phyloP scores from a whole-genome alignment of 2,113 vertebrate species.

The Mirounga angustirostris region DNA sequence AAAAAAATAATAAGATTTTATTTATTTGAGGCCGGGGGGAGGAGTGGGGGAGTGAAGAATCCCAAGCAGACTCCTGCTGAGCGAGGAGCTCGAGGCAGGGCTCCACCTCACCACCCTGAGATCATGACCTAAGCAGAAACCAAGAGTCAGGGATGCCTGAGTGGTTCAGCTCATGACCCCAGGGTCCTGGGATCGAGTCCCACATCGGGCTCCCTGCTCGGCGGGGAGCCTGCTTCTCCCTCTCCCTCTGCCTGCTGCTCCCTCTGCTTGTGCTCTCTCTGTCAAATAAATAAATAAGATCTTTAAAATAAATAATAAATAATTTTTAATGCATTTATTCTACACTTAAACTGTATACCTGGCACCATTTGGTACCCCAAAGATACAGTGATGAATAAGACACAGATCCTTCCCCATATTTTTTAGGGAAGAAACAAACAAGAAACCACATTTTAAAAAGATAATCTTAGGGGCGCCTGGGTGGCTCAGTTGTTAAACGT shows the following conservation, averaged over 20 bases:
- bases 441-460: background rate
- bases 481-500: too few species aligned
- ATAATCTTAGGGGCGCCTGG: too few species aligned
- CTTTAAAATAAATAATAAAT: too few species aligned
- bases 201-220: too few species aligned
- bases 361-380: background rate
- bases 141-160: background rate
- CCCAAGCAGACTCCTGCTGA: background rate
- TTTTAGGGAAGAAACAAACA: slow-evolving; percentile 16
- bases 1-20: background rate
- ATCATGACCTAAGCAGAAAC: background rate
- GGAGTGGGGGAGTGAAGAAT: background rate
- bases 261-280: too few species aligned
- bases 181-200: too few species aligned
- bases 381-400: background rate
- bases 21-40: too few species aligned
- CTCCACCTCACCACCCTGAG: background rate
- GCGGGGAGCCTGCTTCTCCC: too few species aligned
- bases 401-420: background rate
- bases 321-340: background rate
- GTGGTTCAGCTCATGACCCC: too few species aligned
- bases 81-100: background rate
- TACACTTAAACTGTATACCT: background rate
- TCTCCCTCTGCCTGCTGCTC: too few species aligned
- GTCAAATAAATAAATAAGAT: too few species aligned